Evolutionary conservation across 2,888 invertebrate genomes (phyloP), one percentile per base, ranked within the genome.

Genomic region (Calephelis perditalis): DNA sequence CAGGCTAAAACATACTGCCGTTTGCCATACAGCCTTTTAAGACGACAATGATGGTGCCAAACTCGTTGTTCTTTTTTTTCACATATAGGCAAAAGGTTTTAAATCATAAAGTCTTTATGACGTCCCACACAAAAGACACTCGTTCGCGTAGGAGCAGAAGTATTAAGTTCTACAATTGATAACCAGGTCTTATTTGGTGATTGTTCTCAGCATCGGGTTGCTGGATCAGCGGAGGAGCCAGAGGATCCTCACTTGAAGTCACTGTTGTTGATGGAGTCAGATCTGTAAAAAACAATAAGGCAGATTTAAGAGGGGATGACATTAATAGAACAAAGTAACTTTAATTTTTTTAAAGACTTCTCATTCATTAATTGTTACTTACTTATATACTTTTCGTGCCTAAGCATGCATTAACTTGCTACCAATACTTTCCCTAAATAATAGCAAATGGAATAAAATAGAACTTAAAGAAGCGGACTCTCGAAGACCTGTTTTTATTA

Each of bases 111-210:
- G 71, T 70, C 59, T 71, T 75, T 47, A 79, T 59, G 46, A 65
- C 67, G 64, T 69, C 67, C 73, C 71, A 71, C 49, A 73, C 47
- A 43, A 66, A 62, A 35, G 56, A 36, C 26, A 76, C 57, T 11
- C 72, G 66, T 57, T 63, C 57, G 65, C 71, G 74, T 59, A 85
- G 73, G 67, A 77, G 81, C 68, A 71, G 63, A 15, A 73, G 70
- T 45, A 83, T 69, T 70, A 79, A 64, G 71, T 77, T 77, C 86
- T 87, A 88, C 83, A 88, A 78, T 66, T 86, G 85, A 73, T 84
- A 85, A 12, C 77, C 81, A 46, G 79, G 68, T 40, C 81, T 72
- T 44, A 74, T 68, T 64, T 77, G 79, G 62, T 76, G 78, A 68
- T 76, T 75, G 70, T 67, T 62, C 59, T 76, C 82, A n/a, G 69